Base-by-base conservation (phyloP, 2,797 vertebrate genomes). In the Dermochelys coriacea region DNA sequence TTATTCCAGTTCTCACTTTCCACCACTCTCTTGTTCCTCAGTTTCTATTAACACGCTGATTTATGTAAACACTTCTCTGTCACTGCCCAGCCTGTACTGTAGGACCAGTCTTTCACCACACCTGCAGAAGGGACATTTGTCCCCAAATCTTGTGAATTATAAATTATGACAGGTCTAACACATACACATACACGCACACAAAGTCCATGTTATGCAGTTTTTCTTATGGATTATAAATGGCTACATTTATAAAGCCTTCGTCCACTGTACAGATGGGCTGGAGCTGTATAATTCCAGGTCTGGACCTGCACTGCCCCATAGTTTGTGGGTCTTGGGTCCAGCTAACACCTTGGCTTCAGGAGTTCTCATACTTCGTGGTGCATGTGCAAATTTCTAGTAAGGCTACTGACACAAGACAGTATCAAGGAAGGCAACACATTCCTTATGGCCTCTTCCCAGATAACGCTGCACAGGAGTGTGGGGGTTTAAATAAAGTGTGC, bases 21-120 rank as follows among this genome's bases (percentile, higher is more conserved):
- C 88, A 82, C 54, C 45, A 47, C 82, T 78, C 4, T 0, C 27
- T 27, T 1, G 2, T 29, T 50, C 87, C 80, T 88, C 0, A 0
- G 55, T 49, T 12, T 16, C 87, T 34, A 85, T 3, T 1, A 64
- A 34, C 0, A 0, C 2, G 6, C 54, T 51, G 79, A n/a, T 64
- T 84, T 59, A 86, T 74, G 54, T 34, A 51, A 93, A 45, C 0
- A 5, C 47, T 79, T 61, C 71, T 8, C 29, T 41, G n/a, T 25
- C 10, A 31, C 29, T 57, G 71, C 9, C 47, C 54, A 75, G 41
- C 49, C 84, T 80, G 51, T 29, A 49, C 55, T 45, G n/a, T 49
- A 29, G 52, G 55, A 86, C 47, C 5, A 2, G 34, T 23, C 55
- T 88, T 80, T 50, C 82, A 47, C 41, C 81, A 92, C 83, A 77